phyloP scores from a whole-genome alignment of 2,797 vertebrate genomes.

The Phrynocephalus vlangalii region DNA sequence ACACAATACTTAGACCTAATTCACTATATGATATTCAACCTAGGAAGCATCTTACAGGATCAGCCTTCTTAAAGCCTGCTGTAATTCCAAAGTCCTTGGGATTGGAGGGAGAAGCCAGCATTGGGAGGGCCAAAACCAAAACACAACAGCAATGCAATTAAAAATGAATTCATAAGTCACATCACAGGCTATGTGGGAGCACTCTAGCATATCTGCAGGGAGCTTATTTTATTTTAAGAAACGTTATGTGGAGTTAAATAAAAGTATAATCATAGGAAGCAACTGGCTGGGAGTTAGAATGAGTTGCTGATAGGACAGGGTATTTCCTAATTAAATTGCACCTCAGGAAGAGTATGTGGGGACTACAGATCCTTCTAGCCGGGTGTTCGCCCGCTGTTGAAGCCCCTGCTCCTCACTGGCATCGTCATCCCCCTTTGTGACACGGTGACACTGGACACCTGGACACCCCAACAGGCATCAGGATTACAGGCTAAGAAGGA shows the following conservation, averaged over 20 bases:
- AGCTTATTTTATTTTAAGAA: not conserved
- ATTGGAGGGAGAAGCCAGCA: not conserved
- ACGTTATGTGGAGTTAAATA: not conserved
- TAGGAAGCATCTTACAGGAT: not conserved
- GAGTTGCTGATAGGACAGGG: not conserved
- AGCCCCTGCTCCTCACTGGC: conserved; percentile 36
- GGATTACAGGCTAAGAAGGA: conserved; percentile 51
- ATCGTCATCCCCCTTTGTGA: conserved; percentile 56
- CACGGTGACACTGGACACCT: conserved; percentile 51
- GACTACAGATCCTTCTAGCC: conserved; percentile 49
- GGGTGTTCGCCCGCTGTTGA: conserved; percentile 44
- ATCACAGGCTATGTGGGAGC: not conserved
- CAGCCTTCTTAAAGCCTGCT: not conserved
- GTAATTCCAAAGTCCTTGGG: not conserved
- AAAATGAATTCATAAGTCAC: not conserved
- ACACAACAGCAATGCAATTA: not conserved
- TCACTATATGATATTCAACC: not conserved
- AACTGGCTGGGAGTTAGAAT: not conserved
- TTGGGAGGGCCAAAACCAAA: not conserved
- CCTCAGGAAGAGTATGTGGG: conserved; percentile 9
- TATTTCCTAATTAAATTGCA: not conserved
- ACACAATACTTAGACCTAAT: not conserved
- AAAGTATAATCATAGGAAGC: not conserved
- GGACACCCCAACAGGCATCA: conserved; percentile 60
- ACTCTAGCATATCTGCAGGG: not conserved